Conservation (phyloP, 2,113 vertebrate genomes). For the Lamprologus lemairii region DNA sequence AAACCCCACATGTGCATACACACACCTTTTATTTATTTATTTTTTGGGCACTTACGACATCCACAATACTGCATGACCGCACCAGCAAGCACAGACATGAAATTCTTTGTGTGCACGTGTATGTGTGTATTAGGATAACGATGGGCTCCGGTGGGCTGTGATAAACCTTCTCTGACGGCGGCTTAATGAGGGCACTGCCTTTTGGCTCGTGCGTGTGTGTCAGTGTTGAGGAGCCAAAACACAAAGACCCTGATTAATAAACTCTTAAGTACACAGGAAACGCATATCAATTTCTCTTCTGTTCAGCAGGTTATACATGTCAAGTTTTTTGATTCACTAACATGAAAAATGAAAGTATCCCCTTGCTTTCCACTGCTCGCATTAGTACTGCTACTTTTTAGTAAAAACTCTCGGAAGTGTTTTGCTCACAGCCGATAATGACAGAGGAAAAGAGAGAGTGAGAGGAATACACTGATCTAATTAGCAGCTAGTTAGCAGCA, state of each 20-base stretch:
- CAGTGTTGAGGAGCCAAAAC: slow-evolving; percentile 40
- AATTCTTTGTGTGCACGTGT: neutral
- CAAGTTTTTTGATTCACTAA: neutral
- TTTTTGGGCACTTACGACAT: neutral
- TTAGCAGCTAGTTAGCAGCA: slow-evolving; percentile 70
- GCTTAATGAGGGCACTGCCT: slow-evolving; percentile 61
- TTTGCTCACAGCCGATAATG: slow-evolving; percentile 53
- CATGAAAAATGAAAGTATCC: neutral
- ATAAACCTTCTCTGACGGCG: slow-evolving; percentile 66
- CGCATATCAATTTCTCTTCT: neutral
- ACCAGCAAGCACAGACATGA: neutral
- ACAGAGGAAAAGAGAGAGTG: slow-evolving; percentile 8
- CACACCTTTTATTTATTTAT: neutral
- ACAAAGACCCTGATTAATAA: slow-evolving; percentile 8
- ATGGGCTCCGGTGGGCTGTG: slow-evolving; percentile 58
- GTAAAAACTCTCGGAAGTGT: slow-evolving; percentile 16
- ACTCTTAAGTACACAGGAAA: neutral
- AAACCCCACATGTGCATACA: accelerated
- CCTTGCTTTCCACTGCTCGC: neutral
- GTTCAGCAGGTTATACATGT: neutral
- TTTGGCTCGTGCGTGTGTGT: slow-evolving; percentile 62
- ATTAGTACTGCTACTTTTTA: neutral
- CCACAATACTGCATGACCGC: neutral
- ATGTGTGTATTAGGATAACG: slow-evolving; percentile 33
- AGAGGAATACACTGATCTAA: slow-evolving; percentile 60